A percentile compares a stretch with the other conserved stretches of the same genome.
phyloP scores from a whole-genome alignment of 2,113 vertebrate genomes.

The Macroglossus sobrinus region DNA sequence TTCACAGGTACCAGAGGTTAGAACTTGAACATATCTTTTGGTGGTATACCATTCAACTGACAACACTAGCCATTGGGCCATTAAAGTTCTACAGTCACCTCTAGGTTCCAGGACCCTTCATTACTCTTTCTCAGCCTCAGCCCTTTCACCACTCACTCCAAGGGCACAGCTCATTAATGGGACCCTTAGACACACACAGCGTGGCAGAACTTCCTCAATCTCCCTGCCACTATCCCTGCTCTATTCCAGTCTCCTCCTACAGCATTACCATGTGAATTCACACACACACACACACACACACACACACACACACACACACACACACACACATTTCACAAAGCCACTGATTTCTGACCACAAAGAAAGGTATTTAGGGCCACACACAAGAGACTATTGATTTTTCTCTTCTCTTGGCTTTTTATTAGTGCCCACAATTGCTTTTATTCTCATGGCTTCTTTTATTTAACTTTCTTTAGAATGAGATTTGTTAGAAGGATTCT shows the following conservation, averaged over 20 bases:
- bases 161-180: not conserved
- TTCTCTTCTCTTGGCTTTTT: slow-evolving; percentile 40
- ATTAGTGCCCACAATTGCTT: slow-evolving; percentile 41
- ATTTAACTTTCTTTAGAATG: slow-evolving; percentile 1
- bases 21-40: not conserved
- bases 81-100: not conserved
- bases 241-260: not conserved
- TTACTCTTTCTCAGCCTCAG: not conserved
- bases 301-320: not conserved
- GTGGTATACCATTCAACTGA: not conserved
- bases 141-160: not conserved
- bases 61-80: not conserved
- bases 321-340: not conserved
- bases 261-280: not conserved
- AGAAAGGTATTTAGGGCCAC: not conserved
- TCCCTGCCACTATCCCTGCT: not conserved
- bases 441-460: not conserved
- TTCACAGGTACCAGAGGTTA: not conserved
- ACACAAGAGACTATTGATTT: slow-evolving; percentile 34
- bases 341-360: slow-evolving; percentile 26
- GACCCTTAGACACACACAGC: not conserved
- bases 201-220: not conserved
- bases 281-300: not conserved
- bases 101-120: not conserved
- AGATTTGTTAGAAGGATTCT: slow-evolving; percentile 2